Evolutionary conservation across 2,888 invertebrate species (phyloP), one percentile per base, ranked within the genome.

Genomic region (Cosmia pyralina): DNA sequence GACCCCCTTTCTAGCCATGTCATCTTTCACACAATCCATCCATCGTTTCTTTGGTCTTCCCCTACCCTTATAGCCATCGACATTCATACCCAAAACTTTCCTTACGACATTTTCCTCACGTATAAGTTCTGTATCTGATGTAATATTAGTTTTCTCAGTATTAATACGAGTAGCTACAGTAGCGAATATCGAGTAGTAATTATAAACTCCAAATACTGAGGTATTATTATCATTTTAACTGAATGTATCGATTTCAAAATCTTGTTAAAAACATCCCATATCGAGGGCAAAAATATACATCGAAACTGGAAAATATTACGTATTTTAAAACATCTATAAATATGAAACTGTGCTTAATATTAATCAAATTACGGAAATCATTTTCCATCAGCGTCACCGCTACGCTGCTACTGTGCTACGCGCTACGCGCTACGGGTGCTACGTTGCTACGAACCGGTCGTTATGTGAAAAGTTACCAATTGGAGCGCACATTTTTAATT

Each of bases 401-500:
- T 79, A 75, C 77, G 65, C 22, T 34, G 66, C 75, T 71, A 71
- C 75, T 53, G 38, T n/a, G 66, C 72, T 64, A 75, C 79, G 66
- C 6, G 72, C 81, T 76, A 68, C 73, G 62, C 6, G 74, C 81
- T 76, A 70, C 73, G 65, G 15, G n/a, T 15, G 38, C 76, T 77
- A 72, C 75, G 70, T 11, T 55, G 70, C 72, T 71, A 69, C 71
- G 82, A 75, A 73, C 62, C 73, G 71, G 76, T 77, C 68, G 63
- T 69, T 72, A 74, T 69, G 58, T 80, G 79, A 85, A 85, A 76
- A 77, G 67, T 85, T 79, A 72, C 77, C 87, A 87, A 87, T 83
- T 83, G 85, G 85, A 87, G 85, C 87, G 87, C 62, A 67, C 65
- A 69, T 75, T 87, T 85, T 85, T 87, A 87, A 85, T 85, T 87